Conservation (phyloP, 1,140 invertebrate species). For the Callitettix versicolor region DNA sequence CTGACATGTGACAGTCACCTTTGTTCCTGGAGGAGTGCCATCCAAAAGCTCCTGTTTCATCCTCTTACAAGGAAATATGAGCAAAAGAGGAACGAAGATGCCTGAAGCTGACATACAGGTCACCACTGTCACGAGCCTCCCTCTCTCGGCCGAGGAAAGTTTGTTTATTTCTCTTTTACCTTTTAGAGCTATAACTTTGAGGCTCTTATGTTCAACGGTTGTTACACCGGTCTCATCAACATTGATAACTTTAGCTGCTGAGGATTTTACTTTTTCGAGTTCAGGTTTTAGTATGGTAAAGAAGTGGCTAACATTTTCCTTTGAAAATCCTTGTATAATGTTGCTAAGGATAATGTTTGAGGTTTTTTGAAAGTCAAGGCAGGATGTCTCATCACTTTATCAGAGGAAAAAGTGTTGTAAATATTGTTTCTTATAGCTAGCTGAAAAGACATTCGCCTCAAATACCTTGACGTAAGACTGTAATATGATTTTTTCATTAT, state of each 20-base stretch:
- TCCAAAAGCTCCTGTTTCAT: constrained; percentile 22
- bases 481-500: neutral
- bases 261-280: constrained; percentile 15
- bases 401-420: neutral
- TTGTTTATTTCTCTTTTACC: constrained; percentile 28
- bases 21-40: constrained; percentile 20
- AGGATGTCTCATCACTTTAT: neutral
- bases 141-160: constrained; percentile 29
- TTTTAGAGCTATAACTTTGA: constrained; percentile 15
- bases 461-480: neutral
- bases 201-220: constrained; percentile 5
- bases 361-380: neutral
- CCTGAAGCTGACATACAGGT: constrained; percentile 32
- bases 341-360: neutral
- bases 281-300: constrained; percentile 11
- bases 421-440: neutral
- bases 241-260: constrained; percentile 16
- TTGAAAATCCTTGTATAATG: neutral
- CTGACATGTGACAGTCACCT: constrained; percentile 26
- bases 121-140: constrained; percentile 27
- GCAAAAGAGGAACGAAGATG: constrained; percentile 32
- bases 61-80: constrained; percentile 33
- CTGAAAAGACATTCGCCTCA: neutral
- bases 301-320: neutral
- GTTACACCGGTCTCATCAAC: constrained; percentile 19